Conservation (phyloP, 2,888 invertebrate species). For the Erebia epiphron region DNA sequence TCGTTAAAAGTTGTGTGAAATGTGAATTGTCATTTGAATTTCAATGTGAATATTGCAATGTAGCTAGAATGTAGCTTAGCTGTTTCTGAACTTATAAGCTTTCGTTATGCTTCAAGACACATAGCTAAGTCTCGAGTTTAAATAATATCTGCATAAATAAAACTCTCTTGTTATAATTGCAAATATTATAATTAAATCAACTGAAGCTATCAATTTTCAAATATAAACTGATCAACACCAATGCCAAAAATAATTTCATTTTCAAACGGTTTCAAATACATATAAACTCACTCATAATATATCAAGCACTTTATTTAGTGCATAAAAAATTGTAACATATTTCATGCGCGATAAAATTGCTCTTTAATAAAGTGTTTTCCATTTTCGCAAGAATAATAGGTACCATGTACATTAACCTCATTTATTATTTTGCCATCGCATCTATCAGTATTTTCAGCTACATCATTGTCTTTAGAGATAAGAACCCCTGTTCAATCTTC, state of each 20-base stretch:
- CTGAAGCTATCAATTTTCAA: no score
- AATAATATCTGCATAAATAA: background rate
- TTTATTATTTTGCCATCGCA: conserved; percentile 54
- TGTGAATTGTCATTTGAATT: conserved; percentile 11
- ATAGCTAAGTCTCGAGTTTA: background rate
- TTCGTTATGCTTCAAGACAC: background rate
- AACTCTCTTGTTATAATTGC: background rate
- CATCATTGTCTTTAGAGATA: conserved; percentile 79
- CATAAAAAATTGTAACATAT: background rate
- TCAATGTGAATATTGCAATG: conserved; percentile 2
- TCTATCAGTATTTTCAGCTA: conserved; percentile 74
- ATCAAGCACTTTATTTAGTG: background rate
- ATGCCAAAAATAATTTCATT: no score
- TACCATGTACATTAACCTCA: conserved; percentile 36
- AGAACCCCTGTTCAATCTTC: conserved; percentile 75
- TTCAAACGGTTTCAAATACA: no score
- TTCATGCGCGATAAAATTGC: background rate
- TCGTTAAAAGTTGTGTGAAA: conserved; percentile 20
- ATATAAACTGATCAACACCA: no score
- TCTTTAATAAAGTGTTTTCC: conserved; percentile 1
- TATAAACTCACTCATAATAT: background rate
- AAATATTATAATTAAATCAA: no score
- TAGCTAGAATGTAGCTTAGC: background rate
- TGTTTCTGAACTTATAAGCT: background rate
- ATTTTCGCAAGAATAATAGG: background rate